These are phyloP conservation scores for Seira ritae DNA, from an alignment of 2,888 invertebrate species.

Conservation along the genomic window DNA sequence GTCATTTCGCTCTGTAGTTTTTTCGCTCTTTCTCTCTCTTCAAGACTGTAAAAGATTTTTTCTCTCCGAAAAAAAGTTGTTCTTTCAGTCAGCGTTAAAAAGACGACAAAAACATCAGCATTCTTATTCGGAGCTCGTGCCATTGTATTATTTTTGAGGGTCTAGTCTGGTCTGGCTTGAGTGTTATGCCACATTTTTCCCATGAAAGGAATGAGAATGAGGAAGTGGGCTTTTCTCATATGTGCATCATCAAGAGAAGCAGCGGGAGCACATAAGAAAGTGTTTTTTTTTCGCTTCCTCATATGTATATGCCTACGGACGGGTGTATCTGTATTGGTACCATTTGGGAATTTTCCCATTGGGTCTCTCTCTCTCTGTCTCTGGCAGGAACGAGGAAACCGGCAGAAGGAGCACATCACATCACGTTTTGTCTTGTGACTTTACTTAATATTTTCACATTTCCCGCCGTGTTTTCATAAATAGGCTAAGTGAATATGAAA, in stretches of 20 bases:
- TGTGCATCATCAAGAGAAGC: constrained; percentile 3
- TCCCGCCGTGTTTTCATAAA: constrained; percentile 20
- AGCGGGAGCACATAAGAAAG: constrained; percentile 20
- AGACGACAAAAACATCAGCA: constrained; percentile 15
- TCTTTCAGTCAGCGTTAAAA: constrained; percentile 13
- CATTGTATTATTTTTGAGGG: constrained; percentile 14
- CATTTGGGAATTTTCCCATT: constrained; percentile 60
- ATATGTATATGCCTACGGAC: no score
- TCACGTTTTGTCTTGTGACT: constrained; percentile 20
- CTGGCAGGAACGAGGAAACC: neutral
- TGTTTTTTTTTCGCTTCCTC: neutral
- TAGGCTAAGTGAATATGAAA: constrained; percentile 31
- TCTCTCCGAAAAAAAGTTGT: constrained; percentile 6
- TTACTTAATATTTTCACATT: constrained; percentile 18
- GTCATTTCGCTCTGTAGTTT: neutral
- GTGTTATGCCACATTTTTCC: constrained; percentile 23
- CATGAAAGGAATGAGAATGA: constrained; percentile 20
- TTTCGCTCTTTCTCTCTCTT: neutral
- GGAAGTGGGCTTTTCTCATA: constrained; percentile 7
- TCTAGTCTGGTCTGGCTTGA: neutral
- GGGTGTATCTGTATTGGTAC: constrained; percentile 7
- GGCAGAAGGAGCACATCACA: constrained; percentile 21
- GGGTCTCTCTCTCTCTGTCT: neutral
- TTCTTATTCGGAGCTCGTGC: constrained; percentile 43
- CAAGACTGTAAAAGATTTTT: neutral